A percentile compares a stretch with the other conserved stretches of the same genome.
Evolutionary conservation across 2,888 invertebrate genomes (phyloP).

Genomic region (Aspidapion aeneum): DNA sequence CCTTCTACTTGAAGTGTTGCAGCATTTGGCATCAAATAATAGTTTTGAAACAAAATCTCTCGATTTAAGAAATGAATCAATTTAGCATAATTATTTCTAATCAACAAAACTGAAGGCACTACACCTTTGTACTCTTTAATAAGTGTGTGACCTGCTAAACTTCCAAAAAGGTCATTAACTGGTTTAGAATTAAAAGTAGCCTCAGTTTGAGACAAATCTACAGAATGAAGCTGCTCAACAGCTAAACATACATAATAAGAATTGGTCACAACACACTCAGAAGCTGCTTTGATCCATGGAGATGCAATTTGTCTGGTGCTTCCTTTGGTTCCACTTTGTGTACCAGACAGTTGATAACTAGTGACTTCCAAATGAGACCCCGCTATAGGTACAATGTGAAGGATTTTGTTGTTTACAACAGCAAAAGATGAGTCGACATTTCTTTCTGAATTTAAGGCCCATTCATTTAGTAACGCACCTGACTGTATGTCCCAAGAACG

Average conservation of each 20-base stretch:
- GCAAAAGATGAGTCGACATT: constrained; percentile 42
- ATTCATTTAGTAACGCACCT: constrained; percentile 73
- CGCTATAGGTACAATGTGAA: constrained; percentile 59
- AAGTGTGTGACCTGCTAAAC: constrained; percentile 17
- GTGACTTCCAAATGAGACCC: constrained; percentile 64
- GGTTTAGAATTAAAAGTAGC: constrained; percentile 25
- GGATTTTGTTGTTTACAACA: constrained; percentile 56
- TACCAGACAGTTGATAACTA: constrained; percentile 58
- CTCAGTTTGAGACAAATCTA: constrained; percentile 52
- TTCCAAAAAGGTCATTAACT: constrained; percentile 27
- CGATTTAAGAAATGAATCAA: constrained; percentile 31
- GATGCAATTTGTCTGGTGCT: constrained; percentile 53
- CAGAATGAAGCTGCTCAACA: constrained; percentile 55
- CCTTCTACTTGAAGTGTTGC: constrained; percentile 37
- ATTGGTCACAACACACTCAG: constrained; percentile 57
- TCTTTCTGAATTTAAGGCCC: constrained; percentile 54
- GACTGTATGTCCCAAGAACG: constrained; percentile 76
- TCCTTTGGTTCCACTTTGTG: constrained; percentile 55
- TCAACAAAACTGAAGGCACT: constrained; percentile 30
- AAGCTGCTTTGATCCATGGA: constrained; percentile 53
- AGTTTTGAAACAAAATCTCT: constrained; percentile 36
- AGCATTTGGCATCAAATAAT: constrained; percentile 46
- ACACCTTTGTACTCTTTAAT: constrained; percentile 31
- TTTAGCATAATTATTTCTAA: constrained; percentile 33
- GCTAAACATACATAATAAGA: constrained; percentile 65